Base-by-base conservation (phyloP, 2,113 vertebrate species). In the Gavia stellata region DNA sequence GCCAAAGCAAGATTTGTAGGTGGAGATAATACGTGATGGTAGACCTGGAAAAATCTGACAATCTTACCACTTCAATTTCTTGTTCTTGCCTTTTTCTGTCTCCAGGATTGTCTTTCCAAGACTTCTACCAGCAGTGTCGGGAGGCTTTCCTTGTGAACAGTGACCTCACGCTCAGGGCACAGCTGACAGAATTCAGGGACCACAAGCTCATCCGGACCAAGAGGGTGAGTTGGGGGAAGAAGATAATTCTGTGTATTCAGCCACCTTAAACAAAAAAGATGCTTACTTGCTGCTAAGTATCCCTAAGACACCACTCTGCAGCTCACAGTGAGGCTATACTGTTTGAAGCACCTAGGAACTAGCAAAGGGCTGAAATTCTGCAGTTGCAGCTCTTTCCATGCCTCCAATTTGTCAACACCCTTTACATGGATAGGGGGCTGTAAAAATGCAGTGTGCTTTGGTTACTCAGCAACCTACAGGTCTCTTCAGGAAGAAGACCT, bases 71-170 rank as follows among this genome's bases (percentile, higher is more conserved):
- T 92, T 61, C 31, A 15, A 2, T 81, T 88, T 75, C 61, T 66
- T 65, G 9, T 81, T 93, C 75, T 55, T 18, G 12, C 44, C 61
- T 44, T 74, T 75, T 80, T 66, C 52, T 77, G 0, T 91, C 59
- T 36, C 62, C 70, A 99, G 99, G 99, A 47, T 96, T 99, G 96
- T 99, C 99, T n/a, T 99, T 99, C 98, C 99, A 99, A 95, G 99
- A 99, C 71, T 99, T 99, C 93, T 99, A 99, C 96, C 99, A 99
- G 97, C 99, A 98, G n/a, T 99, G 99, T 98, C 98, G 99, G 50
- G 99, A 99, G 92, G 98, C 99, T 5, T 99, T 99, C 96, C 98
- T 99, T 83, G 99, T 99, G 59, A 99, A 99, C 96, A 99, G 99
- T 95, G 99, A 99, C 92, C 98, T 99, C 93, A 99, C 99, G 1